Conservation (phyloP, 2,888 invertebrate genomes). For the Andrena haemorrhoa region DNA sequence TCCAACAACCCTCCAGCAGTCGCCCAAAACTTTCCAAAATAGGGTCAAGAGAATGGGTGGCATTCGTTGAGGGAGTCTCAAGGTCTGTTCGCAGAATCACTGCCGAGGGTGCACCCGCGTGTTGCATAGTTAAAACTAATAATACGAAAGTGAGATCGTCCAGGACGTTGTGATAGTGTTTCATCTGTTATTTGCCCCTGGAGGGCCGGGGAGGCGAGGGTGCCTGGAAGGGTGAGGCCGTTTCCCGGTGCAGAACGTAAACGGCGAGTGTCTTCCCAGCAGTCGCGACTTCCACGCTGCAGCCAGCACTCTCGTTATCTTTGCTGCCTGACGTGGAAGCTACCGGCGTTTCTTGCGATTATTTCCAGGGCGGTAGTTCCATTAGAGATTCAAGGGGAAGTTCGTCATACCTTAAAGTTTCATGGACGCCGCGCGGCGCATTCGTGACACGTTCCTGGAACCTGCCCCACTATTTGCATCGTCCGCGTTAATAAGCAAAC, state of each 20-base stretch:
- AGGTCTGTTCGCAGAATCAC: constrained; percentile 7
- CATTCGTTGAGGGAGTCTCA: neutral
- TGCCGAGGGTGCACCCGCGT: neutral
- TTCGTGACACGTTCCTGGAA: constrained; percentile 25
- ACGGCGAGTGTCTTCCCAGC: constrained; percentile 11
- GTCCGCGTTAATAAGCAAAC: constrained; percentile 19
- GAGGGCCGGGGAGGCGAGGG: too few relatives aligned
- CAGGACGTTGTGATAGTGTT: constrained; percentile 17
- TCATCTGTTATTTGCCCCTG: constrained; percentile 37
- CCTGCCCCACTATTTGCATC: constrained; percentile 35
- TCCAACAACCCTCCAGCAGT: neutral
- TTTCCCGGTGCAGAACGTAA: constrained; percentile 16
- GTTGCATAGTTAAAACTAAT: constrained; percentile 60
- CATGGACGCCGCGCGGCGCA: neutral
- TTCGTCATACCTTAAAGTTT: constrained; percentile 32
- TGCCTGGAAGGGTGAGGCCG: neutral
- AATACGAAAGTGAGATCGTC: constrained; percentile 34
- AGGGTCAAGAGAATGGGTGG: neutral
- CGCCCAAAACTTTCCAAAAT: neutral
- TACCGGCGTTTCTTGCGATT: constrained; percentile 38
- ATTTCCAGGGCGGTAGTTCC: constrained; percentile 26
- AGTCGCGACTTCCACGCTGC: neutral
- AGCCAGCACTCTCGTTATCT: constrained; percentile 32
- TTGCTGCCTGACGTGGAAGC: constrained; percentile 14
- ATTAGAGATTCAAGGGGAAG: constrained; percentile 31